A percentile compares a stretch with the other conserved stretches of the same genome.
Conservation (phyloP, 2,113 vertebrate genomes). For the Neotoma lepida region DNA sequence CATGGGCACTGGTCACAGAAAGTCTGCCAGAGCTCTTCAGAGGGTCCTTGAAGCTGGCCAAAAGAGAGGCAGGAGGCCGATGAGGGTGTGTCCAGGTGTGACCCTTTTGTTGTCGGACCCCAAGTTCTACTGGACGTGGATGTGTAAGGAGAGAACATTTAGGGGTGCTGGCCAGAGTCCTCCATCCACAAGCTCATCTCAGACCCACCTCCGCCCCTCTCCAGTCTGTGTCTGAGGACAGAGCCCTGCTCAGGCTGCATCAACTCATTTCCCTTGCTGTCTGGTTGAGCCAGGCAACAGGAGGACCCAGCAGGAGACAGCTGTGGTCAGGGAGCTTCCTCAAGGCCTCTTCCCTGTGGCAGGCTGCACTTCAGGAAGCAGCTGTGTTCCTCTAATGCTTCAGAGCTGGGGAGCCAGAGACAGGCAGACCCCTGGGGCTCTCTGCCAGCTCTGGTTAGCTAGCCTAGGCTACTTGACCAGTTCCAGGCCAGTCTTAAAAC, state of each 20-base stretch:
- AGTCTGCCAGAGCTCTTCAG: neutral
- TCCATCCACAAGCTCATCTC: neutral
- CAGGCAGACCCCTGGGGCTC: neutral
- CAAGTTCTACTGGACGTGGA: neutral
- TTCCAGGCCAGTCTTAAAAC: neutral
- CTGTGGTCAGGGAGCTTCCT: neutral
- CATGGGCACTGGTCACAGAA: neutral
- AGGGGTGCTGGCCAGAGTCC: neutral
- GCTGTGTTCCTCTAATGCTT: accelerated
- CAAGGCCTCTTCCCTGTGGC: neutral
- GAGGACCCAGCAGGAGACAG: neutral
- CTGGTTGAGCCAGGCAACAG: neutral
- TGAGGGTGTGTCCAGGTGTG: neutral
- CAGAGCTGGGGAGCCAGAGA: no score
- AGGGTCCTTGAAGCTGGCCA: neutral
- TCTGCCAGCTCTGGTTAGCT: neutral
- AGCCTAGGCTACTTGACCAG: neutral
- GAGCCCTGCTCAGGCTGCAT: neutral
- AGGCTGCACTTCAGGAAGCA: neutral
- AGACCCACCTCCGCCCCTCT: neutral
- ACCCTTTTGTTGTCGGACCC: neutral
- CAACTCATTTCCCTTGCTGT: neutral
- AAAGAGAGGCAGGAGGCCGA: neutral
- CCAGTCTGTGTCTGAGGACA: neutral
- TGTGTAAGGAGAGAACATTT: neutral